These are phyloP conservation scores for Malurus melanocephalus DNA, from an alignment of 2,113 vertebrate species.

Conservation along the genomic window DNA sequence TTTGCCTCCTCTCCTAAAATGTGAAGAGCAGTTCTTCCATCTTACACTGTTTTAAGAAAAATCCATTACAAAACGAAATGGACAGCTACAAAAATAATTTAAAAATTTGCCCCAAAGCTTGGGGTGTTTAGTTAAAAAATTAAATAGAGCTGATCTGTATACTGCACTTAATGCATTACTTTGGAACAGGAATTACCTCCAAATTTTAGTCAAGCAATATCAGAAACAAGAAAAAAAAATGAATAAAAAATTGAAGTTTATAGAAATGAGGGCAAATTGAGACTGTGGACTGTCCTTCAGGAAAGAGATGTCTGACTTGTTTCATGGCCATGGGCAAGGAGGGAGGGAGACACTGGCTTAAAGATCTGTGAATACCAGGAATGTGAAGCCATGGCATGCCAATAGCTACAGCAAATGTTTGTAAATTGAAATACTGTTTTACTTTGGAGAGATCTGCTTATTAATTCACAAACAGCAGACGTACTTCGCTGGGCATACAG, in stretches of 20 bases:
- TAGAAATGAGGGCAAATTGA: not conserved
- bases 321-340: not conserved
- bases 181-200: not conserved
- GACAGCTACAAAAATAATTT: not conserved
- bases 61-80: not conserved
- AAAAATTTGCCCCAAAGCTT: not conserved
- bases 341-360: not conserved
- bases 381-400: not conserved
- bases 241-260: not conserved
- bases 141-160: not conserved
- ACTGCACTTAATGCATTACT: not conserved
- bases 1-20: not conserved
- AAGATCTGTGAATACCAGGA: constrained; percentile 1
- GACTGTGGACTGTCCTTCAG: not conserved
- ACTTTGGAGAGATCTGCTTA: constrained; percentile 56
- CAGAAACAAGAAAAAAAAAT: not conserved
- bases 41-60: not conserved
- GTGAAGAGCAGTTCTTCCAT: not conserved
- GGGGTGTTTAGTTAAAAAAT: not conserved
- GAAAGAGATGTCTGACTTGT: not conserved
- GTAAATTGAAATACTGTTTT: constrained; percentile 55
- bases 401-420: constrained; percentile 50
- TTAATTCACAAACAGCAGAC: constrained; percentile 42
- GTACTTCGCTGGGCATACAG: constrained; percentile 25
- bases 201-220: not conserved